Percentiles rank a stretch among this genome's conserved stretches.
Evolutionary conservation across 2,113 vertebrate species (phyloP).

Genomic region (Lophochroa leadbeateri): DNA sequence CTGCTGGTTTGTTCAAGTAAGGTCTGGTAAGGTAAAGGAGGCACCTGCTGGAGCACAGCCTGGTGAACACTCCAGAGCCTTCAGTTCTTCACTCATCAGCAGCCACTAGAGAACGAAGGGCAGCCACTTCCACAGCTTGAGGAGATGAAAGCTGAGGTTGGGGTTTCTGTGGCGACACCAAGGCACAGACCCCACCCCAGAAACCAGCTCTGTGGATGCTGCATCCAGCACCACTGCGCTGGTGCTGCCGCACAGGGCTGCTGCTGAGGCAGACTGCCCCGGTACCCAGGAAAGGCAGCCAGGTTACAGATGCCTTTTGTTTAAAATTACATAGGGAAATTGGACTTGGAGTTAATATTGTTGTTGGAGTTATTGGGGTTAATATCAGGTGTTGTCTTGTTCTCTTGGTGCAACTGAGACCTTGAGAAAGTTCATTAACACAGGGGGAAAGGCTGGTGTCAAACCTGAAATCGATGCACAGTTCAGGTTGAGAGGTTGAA

Average conservation of each 20-base stretch:
- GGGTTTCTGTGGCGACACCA: not conserved
- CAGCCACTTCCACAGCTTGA: not conserved
- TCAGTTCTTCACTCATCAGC: not conserved
- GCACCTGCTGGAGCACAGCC: not conserved
- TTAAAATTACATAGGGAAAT: not conserved
- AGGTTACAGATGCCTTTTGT: not conserved
- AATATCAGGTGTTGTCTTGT: not conserved
- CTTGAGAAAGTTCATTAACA: not conserved
- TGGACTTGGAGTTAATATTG: not conserved
- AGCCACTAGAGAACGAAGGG: not conserved
- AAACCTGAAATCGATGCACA: not conserved
- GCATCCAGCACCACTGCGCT: accelerated
- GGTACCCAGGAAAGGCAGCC: too few relatives aligned
- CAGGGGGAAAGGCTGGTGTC: not conserved
- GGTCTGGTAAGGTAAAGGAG: not conserved
- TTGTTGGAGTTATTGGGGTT: not conserved
- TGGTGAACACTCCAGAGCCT: not conserved
- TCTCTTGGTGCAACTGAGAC: not conserved
- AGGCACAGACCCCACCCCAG: not conserved
- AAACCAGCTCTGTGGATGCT: not conserved
- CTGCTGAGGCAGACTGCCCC: not conserved
- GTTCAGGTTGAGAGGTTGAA: not conserved
- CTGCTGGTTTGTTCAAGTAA: not conserved
- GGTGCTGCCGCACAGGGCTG: too few relatives aligned
- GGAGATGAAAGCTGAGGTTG: not conserved